phyloP scores from a whole-genome alignment of 92 coral and sea anemone genomes.

The Parazoanthus darwini region DNA sequence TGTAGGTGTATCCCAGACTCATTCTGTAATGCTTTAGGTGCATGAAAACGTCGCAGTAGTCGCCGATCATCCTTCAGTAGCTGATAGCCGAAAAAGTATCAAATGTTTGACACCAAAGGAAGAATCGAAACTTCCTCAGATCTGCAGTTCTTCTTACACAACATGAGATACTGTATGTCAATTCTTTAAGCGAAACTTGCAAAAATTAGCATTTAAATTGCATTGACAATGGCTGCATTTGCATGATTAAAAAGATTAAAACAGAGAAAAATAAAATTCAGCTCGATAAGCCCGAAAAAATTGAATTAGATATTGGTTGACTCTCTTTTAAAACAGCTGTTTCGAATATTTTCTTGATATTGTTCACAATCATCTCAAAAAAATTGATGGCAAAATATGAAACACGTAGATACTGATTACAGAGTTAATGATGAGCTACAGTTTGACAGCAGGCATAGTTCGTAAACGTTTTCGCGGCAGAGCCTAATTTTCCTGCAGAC shows the following conservation, averaged over 20 bases:
- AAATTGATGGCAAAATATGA: too few relatives aligned
- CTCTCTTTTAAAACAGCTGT: neutral
- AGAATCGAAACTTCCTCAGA: too few relatives aligned
- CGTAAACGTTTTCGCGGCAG: too few relatives aligned
- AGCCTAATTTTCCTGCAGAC: too few relatives aligned
- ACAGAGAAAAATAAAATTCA: neutral
- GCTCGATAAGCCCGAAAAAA: neutral
- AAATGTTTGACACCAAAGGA: neutral
- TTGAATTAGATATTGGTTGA: too few relatives aligned
- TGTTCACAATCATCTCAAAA: neutral
- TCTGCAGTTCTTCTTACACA: neutral
- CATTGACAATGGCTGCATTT: neutral
- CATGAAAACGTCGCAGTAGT: constrained; percentile 7
- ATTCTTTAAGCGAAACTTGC: too few relatives aligned
- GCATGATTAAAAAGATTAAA: neutral
- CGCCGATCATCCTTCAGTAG: neutral
- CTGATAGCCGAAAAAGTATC: neutral
- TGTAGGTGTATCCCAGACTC: neutral
- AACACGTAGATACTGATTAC: neutral
- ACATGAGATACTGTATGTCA: neutral
- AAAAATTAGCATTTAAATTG: too few relatives aligned
- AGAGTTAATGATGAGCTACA: too few relatives aligned
- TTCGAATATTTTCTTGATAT: neutral
- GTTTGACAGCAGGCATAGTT: too few relatives aligned
- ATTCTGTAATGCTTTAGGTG: constrained; percentile 1